phyloP scores from a whole-genome alignment of 2,113 vertebrate species.

The Phalacrocorax brasilianus region DNA sequence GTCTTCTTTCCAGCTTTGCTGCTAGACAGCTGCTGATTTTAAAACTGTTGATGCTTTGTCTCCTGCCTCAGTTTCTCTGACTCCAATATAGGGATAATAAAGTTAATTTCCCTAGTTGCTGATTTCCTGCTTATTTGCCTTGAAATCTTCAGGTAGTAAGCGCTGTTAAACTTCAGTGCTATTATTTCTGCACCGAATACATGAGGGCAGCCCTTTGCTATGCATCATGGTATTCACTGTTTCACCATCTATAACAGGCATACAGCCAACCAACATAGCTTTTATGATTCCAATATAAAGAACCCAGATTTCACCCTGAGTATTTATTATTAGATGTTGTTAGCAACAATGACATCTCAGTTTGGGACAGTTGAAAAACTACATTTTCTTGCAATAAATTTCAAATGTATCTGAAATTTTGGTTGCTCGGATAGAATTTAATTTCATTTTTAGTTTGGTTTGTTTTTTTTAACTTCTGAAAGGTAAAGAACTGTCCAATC shows the following conservation, averaged over 20 bases:
- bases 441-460: neutral
- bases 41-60: neutral
- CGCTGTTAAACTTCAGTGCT: neutral
- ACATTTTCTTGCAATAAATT: neutral
- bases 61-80: conserved; percentile 26
- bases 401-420: neutral
- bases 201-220: neutral
- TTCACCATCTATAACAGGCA: neutral
- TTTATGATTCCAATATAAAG: neutral
- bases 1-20: neutral
- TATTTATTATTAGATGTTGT: neutral
- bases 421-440: neutral
- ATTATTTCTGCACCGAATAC: neutral
- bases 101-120: neutral
- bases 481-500: neutral
- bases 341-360: neutral
- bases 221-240: neutral
- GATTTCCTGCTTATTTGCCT: neutral
- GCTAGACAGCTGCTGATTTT: neutral
- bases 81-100: neutral
- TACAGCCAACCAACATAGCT: neutral
- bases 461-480: neutral
- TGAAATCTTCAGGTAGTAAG: neutral
- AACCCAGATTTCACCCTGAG: neutral
- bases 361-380: neutral